Base-by-base conservation (phyloP, 2,888 invertebrate species). In the Zygaena filipendulae region DNA sequence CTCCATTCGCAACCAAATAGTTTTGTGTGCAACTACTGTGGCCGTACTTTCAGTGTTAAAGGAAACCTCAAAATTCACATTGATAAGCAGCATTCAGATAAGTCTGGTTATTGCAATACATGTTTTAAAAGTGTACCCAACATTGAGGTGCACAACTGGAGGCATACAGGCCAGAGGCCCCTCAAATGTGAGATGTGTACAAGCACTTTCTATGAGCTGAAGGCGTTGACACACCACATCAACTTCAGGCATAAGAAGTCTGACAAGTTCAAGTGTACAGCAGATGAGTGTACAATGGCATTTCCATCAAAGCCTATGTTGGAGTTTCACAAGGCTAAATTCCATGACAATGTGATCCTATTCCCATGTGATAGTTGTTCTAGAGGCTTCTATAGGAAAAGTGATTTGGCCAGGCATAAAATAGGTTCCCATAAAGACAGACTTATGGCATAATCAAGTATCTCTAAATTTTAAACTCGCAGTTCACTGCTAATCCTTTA, bases 61-160 rank as follows among this genome's bases (percentile, higher is more conserved):
- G 82, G 81, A 3, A 82, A 81, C 36, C 47, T 84, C 12, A 81
- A 74, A 39, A 59, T 64, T 1, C 84, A 84, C 35, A 75, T 81
- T 23, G 68, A 69, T 31, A 69, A 68, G 8, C 67, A 71, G 33
- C 83, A 84, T 38, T 82, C 82, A 0, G 79, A 80, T 26, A 67
- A 81, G 34, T 82, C 84, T 0, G 83, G 82, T 8, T 52, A 64
- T 21, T 84, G 84, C 42, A 56, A 47, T 2, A 40, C 71, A 13
- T 84, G 84, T 39, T 53, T 56, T 7, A 83, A 82, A 43, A 61
- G 71, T 32, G 79, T 81, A 9, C 63, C 83, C 0, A 79, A 84
- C 40, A 52, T 83, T 14, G 80, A 81, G 42, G 67, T 67, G 0
- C 84, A 84, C 38, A 82, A 72, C 69, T 71, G 79, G 50, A 70